Percentiles rank a stretch among this genome's conserved stretches.
Conservation (phyloP, 2,888 invertebrate species). For the Dusona sp. region DNA sequence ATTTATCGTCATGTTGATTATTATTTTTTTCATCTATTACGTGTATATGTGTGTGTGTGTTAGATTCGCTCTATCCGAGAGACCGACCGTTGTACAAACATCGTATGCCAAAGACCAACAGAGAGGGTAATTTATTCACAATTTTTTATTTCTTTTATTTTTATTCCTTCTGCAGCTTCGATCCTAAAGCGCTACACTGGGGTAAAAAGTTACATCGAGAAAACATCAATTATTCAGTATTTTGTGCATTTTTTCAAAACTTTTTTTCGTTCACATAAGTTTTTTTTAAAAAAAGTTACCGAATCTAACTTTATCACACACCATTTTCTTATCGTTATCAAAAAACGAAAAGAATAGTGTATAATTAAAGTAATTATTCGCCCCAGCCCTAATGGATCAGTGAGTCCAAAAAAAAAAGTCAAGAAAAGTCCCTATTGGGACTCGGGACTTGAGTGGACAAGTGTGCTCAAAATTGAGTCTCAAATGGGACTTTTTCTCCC, state of each 20-base stretch:
- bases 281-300: not conserved
- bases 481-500: too few relatives aligned
- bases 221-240: not conserved
- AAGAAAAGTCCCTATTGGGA: too few relatives aligned
- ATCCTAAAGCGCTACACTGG: not conserved
- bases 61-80: slow-evolving; percentile 86
- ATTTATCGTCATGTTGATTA: slow-evolving; percentile 55
- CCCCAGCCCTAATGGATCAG: too few relatives aligned
- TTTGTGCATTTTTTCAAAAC: not conserved
- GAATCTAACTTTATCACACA: too few relatives aligned
- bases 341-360: too few relatives aligned
- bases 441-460: too few relatives aligned
- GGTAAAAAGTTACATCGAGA: not conserved
- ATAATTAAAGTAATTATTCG: too few relatives aligned
- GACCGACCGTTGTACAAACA: slow-evolving; percentile 85
- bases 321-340: too few relatives aligned
- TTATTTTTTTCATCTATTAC: slow-evolving; percentile 56
- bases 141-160: slow-evolving; percentile 47
- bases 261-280: not conserved
- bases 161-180: not conserved
- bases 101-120: slow-evolving; percentile 85
- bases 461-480: too few relatives aligned
- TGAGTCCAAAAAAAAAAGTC: too few relatives aligned
- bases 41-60: slow-evolving; percentile 70
- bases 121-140: slow-evolving; percentile 85